Evolutionary conservation across 2,797 vertebrate species (phyloP).

Genomic region (Scleropages formosus): DNA sequence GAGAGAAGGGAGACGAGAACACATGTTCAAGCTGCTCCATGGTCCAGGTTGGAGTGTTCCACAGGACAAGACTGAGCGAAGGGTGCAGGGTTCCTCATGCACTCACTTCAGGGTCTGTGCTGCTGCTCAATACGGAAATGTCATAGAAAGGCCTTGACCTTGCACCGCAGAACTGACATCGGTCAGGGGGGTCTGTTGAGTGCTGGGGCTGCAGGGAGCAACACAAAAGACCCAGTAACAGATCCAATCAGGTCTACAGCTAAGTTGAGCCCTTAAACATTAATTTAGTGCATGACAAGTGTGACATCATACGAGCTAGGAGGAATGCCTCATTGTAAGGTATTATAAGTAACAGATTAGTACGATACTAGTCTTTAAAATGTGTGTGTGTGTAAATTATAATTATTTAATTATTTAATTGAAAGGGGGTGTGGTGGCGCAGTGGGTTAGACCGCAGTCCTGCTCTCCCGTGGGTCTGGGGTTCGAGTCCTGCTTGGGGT

Average conservation of each 20-base stretch:
- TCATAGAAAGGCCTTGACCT: slow-evolving; percentile 45
- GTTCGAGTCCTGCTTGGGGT: too few species aligned
- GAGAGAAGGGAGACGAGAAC: neutral
- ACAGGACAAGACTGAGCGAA: neutral
- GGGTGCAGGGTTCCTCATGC: neutral
- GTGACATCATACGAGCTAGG: too few species aligned
- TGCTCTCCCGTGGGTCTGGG: too few species aligned
- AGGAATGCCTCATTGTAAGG: too few species aligned
- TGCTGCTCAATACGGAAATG: neutral
- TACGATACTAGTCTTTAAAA: too few species aligned
- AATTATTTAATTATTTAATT: too few species aligned
- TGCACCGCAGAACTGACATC: slow-evolving; percentile 60
- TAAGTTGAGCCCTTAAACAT: neutral
- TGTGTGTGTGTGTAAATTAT: too few species aligned
- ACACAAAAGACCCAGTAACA: neutral
- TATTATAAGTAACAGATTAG: too few species aligned
- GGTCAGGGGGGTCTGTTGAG: slow-evolving; percentile 28
- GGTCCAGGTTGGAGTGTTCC: neutral
- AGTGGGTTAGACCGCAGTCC: too few species aligned
- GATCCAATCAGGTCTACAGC: neutral
- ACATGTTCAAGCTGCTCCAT: neutral
- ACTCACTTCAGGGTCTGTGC: slow-evolving; percentile 45
- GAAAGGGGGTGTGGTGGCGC: too few species aligned
- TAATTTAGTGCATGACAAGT: neutral
- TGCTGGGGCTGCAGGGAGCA: slow-evolving; percentile 31